Conservation (phyloP, 2,888 invertebrate species). For the Schizaphis graminum region DNA sequence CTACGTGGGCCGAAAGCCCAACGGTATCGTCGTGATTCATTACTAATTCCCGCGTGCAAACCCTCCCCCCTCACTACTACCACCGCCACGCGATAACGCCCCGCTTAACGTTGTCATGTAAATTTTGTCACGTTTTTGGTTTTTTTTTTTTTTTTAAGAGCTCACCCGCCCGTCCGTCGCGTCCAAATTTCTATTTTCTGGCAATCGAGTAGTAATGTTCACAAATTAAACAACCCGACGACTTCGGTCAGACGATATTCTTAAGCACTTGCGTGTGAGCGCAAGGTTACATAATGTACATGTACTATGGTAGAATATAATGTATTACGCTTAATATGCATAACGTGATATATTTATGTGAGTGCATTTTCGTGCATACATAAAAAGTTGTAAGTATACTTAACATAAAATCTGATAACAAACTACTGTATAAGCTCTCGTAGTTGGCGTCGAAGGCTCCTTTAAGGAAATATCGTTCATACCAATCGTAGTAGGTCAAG, state of each 20-base stretch:
- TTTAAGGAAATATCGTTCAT: neutral
- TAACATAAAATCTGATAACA: neutral
- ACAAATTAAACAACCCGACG: neutral
- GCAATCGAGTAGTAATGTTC: neutral
- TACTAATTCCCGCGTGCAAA: neutral
- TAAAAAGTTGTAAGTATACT: neutral
- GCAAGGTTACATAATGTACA: neutral
- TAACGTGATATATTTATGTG: neutral
- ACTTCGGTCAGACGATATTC: neutral
- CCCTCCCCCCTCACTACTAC: neutral
- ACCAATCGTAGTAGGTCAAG: neutral
- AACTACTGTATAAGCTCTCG: neutral
- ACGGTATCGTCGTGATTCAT: slow-evolving; percentile 14
- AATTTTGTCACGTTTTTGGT: slow-evolving; percentile 29
- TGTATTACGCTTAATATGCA: neutral
- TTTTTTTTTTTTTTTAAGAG: neutral
- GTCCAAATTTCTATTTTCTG: neutral
- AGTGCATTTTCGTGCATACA: neutral
- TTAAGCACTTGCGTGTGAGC: neutral
- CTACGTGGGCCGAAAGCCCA: neutral
- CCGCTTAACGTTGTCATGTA: neutral
- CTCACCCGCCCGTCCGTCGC: neutral
- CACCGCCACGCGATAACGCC: neutral
- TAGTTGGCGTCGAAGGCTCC: neutral
- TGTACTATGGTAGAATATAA: neutral